Conservation (phyloP, 2,888 invertebrate species). For the Calameuta idolon region DNA sequence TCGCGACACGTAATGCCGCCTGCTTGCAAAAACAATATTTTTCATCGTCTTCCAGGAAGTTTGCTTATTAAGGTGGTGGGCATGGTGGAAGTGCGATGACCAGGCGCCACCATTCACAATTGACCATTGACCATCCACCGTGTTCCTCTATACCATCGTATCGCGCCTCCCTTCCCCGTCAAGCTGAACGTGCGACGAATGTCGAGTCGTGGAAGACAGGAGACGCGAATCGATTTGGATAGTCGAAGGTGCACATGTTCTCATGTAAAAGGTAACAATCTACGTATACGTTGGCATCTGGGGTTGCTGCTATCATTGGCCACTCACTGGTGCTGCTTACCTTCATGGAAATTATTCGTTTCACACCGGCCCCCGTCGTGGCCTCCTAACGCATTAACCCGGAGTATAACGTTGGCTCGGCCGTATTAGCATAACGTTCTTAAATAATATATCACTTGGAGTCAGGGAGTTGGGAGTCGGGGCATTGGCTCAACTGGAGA, state of each 20-base stretch:
- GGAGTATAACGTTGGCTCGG: constrained; percentile 21
- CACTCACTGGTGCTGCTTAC: background rate
- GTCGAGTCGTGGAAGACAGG: background rate
- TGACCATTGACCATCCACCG: background rate
- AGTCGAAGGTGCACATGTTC: background rate
- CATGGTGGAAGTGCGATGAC: background rate
- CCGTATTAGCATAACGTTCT: constrained; percentile 56
- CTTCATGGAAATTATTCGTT: constrained; percentile 42
- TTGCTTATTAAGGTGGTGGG: constrained; percentile 49
- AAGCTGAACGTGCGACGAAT: background rate
- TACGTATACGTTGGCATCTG: background rate
- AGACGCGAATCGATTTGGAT: background rate
- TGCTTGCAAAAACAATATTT: constrained; percentile 61
- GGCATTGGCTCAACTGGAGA: constrained; percentile 47
- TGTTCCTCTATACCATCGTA: background rate
- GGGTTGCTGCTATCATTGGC: background rate
- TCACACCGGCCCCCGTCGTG: constrained; percentile 36
- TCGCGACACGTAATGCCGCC: constrained; percentile 62
- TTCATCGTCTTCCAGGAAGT: constrained; percentile 61
- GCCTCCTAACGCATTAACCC: constrained; percentile 31
- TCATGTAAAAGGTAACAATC: background rate
- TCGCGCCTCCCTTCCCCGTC: background rate
- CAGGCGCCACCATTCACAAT: background rate
- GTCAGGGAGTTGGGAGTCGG: constrained; percentile 20
- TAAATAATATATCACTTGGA: constrained; percentile 57